These are phyloP conservation scores for Nomada ferruginata DNA, from an alignment of 2,888 invertebrate genomes.

Conservation along the genomic window DNA sequence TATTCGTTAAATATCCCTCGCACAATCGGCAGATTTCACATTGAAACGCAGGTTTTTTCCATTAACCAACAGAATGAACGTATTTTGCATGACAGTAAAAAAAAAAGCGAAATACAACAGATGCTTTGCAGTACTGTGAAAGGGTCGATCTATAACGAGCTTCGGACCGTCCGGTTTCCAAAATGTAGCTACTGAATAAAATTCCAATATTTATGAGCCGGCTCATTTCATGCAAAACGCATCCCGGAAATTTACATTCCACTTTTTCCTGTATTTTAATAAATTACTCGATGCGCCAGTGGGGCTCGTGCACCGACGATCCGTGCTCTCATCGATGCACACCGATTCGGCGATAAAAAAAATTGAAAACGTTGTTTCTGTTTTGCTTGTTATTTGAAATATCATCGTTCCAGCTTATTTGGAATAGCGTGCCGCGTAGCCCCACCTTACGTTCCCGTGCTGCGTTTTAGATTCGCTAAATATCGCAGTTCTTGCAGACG, in stretches of 20 bases:
- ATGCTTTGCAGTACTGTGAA: conserved; percentile 52
- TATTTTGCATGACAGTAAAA: conserved; percentile 20
- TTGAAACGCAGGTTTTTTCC: conserved; percentile 11
- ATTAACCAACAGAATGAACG: conserved; percentile 22
- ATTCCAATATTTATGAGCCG: conserved; percentile 65
- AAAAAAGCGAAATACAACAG: conserved; percentile 45
- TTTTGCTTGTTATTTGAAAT: conserved; percentile 60
- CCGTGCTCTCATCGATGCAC: conserved; percentile 25
- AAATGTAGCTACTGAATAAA: conserved; percentile 60
- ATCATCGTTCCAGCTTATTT: conserved; percentile 52
- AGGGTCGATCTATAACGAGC: conserved; percentile 58
- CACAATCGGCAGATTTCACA: conserved; percentile 31
- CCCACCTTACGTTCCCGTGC: conserved; percentile 17
- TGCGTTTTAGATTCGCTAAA: conserved; percentile 49
- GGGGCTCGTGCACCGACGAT: not conserved
- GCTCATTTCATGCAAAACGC: conserved; percentile 63
- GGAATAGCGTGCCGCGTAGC: conserved; percentile 33
- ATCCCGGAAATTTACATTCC: conserved; percentile 62
- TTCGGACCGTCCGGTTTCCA: conserved; percentile 56
- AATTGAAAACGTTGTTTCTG: conserved; percentile 63
- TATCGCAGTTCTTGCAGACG: conserved; percentile 40
- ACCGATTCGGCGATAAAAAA: conserved; percentile 42
- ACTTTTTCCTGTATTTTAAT: conserved; percentile 59
- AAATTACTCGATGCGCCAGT: conserved; percentile 58
- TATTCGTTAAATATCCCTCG: conserved; percentile 2